Evolutionary conservation across 2,113 vertebrate species (phyloP).

Genomic region (Oophaga pumilio): DNA sequence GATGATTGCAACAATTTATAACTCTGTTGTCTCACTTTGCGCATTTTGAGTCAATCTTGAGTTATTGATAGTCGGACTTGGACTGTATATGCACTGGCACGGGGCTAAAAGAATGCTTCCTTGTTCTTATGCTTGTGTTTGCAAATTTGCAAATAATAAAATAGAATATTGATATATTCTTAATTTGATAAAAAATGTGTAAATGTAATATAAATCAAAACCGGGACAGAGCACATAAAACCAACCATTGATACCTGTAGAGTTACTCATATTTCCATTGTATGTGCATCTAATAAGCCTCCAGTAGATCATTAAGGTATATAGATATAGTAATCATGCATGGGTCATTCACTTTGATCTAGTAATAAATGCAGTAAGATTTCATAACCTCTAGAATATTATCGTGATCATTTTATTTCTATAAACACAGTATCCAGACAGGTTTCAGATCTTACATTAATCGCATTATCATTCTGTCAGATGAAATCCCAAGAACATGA

Average conservation of each 20-base stretch:
- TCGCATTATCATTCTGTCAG: constrained; percentile 50
- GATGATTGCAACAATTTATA: too few species aligned
- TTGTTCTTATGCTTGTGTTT: too few species aligned
- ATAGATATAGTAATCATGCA: not conserved
- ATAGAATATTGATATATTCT: too few species aligned
- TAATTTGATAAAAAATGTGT: too few species aligned
- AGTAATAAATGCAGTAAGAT: not conserved
- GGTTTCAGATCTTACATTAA: constrained; percentile 44
- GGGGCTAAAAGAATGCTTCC: too few species aligned
- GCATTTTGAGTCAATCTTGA: too few species aligned
- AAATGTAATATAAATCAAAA: too few species aligned
- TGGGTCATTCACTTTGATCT: not conserved
- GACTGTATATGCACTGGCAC: too few species aligned
- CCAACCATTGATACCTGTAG: not conserved
- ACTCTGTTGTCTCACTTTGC: too few species aligned
- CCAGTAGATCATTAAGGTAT: not conserved
- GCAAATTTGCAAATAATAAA: too few species aligned
- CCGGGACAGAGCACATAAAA: too few species aligned
- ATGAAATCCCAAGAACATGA: constrained; percentile 40
- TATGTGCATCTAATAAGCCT: not conserved
- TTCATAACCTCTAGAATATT: not conserved
- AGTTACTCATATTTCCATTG: not conserved
- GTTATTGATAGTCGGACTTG: too few species aligned
- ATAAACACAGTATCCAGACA: constrained; percentile 29
- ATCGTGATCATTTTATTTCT: not conserved